Evolutionary conservation across 2,113 vertebrate genomes (phyloP), one percentile per base, ranked within the genome.

Genomic region (Tonatia bakeri): DNA sequence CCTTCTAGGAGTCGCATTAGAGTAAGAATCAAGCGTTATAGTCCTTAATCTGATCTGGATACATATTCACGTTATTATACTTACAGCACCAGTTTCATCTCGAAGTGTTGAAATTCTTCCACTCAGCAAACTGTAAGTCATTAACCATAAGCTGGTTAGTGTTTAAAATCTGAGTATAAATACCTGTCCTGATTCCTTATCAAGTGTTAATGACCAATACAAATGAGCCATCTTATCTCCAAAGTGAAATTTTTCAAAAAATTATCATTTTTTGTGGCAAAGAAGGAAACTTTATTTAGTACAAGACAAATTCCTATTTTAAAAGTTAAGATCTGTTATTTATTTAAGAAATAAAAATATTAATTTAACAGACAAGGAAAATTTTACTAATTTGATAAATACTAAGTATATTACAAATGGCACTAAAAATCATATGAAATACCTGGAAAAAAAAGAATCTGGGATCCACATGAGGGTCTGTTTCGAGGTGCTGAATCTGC

Each of bases 361-460:
- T 87, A 67, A 47, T 56, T 93, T 86, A 90, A 76, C 12, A 14
- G 33, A 69, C 59, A 95, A 73, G 17, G 1, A 70, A 84, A 67
- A 9, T 38, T 54, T 88, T 88, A 87, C 52, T 56, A 54, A 31
- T 92, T 73, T 82, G 38, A 54, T 67, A 76, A 86, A 54, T 40
- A 91, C 79, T 36, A 94, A 91, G 36, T 65, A 1, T 47, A 50
- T 10, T 61, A 80, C 69, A 54, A 96, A 76, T 16, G 33, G n/a
- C 50, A 67, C 50, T 64, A 59, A 87, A 84, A 94, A 86, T 92
- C 77, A 80, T 13, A 94, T 94, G 31, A 93, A 97, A 97, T 98
- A 99, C 99, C 99, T 99, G 95, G 99, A 99, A 98, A 99, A 99
- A 98, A 99, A 99, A 12, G 99, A 99, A 98, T 99, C 99, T 96